Evolutionary conservation across 2,888 invertebrate species (phyloP).

Genomic region (Eremobia ochroleuca): DNA sequence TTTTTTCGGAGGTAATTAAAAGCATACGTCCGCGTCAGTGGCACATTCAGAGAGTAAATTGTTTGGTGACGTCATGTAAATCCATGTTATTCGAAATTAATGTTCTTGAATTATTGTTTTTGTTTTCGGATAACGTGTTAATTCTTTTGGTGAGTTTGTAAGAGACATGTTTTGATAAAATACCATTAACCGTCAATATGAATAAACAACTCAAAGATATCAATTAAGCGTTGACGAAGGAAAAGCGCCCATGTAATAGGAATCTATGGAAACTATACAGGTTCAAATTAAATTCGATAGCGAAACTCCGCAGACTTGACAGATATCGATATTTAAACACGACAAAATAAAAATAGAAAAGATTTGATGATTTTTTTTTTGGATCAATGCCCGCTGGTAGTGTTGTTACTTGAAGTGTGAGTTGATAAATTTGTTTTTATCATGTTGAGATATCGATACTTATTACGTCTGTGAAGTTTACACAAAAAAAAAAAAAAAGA

Average conservation of each 20-base stretch:
- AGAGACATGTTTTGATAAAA: background rate
- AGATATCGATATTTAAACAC: too few relatives aligned
- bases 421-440: too few relatives aligned
- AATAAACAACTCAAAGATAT: background rate
- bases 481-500: too few relatives aligned
- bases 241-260: background rate
- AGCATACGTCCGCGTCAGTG: conserved; percentile 67
- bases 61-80: conserved; percentile 23
- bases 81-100: conserved; percentile 12
- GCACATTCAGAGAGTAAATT: conserved; percentile 32
- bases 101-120: background rate
- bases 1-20: conserved; percentile 73
- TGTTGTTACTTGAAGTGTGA: too few relatives aligned
- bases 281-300: too few relatives aligned
- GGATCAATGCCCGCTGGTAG: too few relatives aligned
- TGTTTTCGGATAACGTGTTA: background rate
- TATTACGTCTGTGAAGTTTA: too few relatives aligned
- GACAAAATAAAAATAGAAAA: too few relatives aligned
- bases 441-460: too few relatives aligned
- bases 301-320: too few relatives aligned
- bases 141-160: background rate
- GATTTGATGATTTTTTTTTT: too few relatives aligned
- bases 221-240: background rate
- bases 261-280: too few relatives aligned
- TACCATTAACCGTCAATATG: background rate